A percentile compares a stretch with the other conserved stretches of the same genome.
phyloP scores from a whole-genome alignment of 2,888 invertebrate genomes.

The Thecocarcelia acutangulata region DNA sequence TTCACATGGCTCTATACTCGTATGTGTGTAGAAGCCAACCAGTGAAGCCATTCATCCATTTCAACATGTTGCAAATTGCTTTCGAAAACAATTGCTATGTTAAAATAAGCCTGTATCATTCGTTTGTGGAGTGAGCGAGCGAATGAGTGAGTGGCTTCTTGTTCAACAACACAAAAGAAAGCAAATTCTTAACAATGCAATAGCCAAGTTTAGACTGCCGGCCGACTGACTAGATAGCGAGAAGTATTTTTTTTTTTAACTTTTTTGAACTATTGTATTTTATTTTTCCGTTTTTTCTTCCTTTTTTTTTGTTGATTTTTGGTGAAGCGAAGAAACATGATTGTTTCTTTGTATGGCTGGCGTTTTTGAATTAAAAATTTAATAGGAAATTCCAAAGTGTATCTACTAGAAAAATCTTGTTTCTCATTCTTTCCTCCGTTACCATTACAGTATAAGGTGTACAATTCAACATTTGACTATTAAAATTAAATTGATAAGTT shows the following conservation, averaged over 20 bases:
- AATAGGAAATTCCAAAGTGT: slow-evolving; percentile 58
- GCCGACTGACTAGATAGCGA: slow-evolving; percentile 19
- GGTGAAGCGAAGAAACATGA: slow-evolving; percentile 12
- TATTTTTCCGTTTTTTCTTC: background rate
- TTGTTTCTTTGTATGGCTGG: slow-evolving; percentile 29
- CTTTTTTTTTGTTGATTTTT: slow-evolving; percentile 1
- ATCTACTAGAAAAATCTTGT: slow-evolving; percentile 20
- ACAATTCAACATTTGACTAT: too few relatives aligned
- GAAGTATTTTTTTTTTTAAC: background rate
- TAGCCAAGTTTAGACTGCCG: slow-evolving; percentile 10
- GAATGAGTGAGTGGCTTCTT: slow-evolving; percentile 30
- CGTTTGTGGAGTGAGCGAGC: slow-evolving; percentile 3
- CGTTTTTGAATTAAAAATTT: slow-evolving; percentile 60
- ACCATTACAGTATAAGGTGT: background rate
- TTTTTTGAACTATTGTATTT: slow-evolving; percentile 50
- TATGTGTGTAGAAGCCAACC: background rate
- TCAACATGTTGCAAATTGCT: slow-evolving; percentile 61
- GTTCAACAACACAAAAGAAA: slow-evolving; percentile 34
- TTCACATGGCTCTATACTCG: background rate
- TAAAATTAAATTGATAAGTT: too few relatives aligned
- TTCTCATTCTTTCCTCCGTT: background rate
- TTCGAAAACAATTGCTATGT: slow-evolving; percentile 51
- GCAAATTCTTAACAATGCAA: background rate
- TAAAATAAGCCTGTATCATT: slow-evolving; percentile 16
- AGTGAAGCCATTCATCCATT: slow-evolving; percentile 53